Evolutionary conservation across 1,140 invertebrate species (phyloP).

Genomic region (Adoxophyes honmai): DNA sequence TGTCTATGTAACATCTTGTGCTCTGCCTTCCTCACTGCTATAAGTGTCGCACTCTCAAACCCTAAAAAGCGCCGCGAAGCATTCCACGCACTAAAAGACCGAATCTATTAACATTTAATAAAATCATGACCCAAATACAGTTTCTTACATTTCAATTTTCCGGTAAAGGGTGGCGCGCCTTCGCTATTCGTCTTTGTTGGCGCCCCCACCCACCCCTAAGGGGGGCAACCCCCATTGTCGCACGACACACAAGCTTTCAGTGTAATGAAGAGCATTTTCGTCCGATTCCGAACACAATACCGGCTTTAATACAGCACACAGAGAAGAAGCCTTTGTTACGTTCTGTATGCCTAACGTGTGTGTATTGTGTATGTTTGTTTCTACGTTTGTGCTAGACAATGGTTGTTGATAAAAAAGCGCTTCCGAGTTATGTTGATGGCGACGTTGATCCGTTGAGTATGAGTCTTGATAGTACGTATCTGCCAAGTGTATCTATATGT

Average conservation of each 20-base stretch:
- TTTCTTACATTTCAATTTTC: conserved; percentile 74
- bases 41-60: no score
- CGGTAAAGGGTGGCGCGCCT: conserved; percentile 65
- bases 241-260: conserved; percentile 71
- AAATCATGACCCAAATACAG: conserved; percentile 73
- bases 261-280: conserved; percentile 76
- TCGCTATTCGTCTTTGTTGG: conserved; percentile 53
- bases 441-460: no score
- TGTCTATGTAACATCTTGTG: no score
- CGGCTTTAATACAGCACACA: conserved; percentile 67
- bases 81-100: no score
- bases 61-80: neutral
- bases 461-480: no score
- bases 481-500: no score
- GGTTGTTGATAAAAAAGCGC: conserved; percentile 19
- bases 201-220: conserved; percentile 30
- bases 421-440: conserved; percentile 19
- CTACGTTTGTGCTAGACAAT: conserved; percentile 57
- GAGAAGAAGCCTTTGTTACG: conserved; percentile 66
- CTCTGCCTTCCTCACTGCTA: no score
- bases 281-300: conserved; percentile 69
- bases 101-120: conserved; percentile 72
- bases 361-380: conserved; percentile 64
- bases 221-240: conserved; percentile 45
- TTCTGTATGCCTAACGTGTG: conserved; percentile 47